Percentiles rank a stretch among this genome's conserved stretches.
These are phyloP conservation scores for Cydia splendana DNA, from an alignment of 1,140 invertebrate species.

Conservation along the genomic window DNA sequence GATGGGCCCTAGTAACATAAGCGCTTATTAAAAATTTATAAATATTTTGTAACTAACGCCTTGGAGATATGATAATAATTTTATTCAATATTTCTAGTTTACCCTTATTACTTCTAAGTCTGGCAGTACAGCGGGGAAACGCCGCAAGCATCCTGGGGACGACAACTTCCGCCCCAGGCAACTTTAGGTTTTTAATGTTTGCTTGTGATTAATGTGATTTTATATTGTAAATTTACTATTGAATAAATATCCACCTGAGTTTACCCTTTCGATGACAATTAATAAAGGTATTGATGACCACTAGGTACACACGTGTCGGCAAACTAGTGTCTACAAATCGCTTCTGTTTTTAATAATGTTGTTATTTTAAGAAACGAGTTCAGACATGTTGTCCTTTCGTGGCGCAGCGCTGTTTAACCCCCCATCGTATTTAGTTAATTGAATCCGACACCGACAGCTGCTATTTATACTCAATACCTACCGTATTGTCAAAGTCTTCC, in stretches of 20 bases:
- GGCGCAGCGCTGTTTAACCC: neutral
- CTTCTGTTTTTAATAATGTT: neutral
- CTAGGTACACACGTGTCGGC: neutral
- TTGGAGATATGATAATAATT: too few relatives aligned
- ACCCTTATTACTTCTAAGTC: too few relatives aligned
- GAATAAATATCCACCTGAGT: too few relatives aligned
- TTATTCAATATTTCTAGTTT: neutral
- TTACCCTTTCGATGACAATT: neutral
- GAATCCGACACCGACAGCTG: constrained; percentile 43
- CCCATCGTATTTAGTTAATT: constrained; percentile 47
- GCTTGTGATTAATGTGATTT: too few relatives aligned
- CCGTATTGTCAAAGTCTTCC: constrained; percentile 68
- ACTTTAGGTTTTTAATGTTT: too few relatives aligned
- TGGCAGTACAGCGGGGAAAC: too few relatives aligned
- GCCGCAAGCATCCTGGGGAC: too few relatives aligned
- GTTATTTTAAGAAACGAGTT: neutral
- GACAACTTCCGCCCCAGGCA: too few relatives aligned
- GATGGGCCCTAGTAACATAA: neutral
- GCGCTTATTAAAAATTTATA: neutral
- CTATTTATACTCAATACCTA: constrained; percentile 57
- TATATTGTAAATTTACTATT: too few relatives aligned
- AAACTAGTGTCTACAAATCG: neutral
- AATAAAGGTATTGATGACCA: neutral
- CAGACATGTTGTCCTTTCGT: neutral
- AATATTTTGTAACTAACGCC: too few relatives aligned